Percentiles rank a stretch among this genome's conserved stretches.
Evolutionary conservation across 2,797 vertebrate species (phyloP).

Genomic region (Enteromius viviparus): DNA sequence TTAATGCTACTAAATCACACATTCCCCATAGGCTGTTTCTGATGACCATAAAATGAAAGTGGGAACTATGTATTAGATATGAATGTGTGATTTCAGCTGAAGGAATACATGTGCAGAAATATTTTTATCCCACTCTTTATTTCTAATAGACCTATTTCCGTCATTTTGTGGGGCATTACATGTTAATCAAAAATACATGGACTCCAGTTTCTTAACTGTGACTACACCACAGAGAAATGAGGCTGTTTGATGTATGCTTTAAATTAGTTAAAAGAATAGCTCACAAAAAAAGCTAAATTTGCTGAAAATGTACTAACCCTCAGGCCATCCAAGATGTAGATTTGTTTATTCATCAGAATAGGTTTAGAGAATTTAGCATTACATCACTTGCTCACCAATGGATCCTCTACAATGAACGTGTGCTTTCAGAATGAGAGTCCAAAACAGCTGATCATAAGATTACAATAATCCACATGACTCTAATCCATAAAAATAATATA

Average conservation of each 20-base stretch:
- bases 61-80: constrained; percentile 61
- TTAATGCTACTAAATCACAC: constrained; percentile 65
- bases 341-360: background rate
- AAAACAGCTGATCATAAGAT: too few species aligned
- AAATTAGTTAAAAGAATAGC: background rate
- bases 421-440: too few species aligned
- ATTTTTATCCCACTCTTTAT: constrained; percentile 46
- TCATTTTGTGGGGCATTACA: constrained; percentile 12
- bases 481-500: too few species aligned
- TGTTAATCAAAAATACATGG: constrained; percentile 15
- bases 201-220: background rate
- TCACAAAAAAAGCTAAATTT: background rate
- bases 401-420: background rate
- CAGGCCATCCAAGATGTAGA: background rate
- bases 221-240: background rate
- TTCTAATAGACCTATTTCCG: constrained; percentile 15
- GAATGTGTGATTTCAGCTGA: constrained; percentile 55
- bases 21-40: constrained; percentile 67
- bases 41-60: constrained; percentile 62
- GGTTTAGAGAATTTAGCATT: background rate
- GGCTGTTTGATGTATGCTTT: constrained; percentile 4
- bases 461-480: too few species aligned
- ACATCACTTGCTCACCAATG: background rate
- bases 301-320: background rate
- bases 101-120: constrained; percentile 32